Evolutionary conservation across 1,140 invertebrate genomes (phyloP).

Genomic region (Hormaphis cornu): DNA sequence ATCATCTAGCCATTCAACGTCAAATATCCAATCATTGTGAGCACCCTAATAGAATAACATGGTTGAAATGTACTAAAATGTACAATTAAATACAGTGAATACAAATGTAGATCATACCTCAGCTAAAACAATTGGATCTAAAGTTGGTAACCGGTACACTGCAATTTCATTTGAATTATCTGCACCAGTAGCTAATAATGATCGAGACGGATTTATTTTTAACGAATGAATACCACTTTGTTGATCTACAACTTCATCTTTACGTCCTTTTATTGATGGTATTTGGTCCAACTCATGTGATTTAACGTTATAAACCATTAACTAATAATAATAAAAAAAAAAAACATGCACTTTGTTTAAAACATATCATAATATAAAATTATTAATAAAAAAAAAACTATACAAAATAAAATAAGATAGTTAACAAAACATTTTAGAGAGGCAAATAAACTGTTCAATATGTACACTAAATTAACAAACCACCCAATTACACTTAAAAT

Average conservation of each 20-base stretch:
- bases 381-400: too few species aligned
- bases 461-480: too few species aligned
- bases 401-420: too few species aligned
- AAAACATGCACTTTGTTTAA: conserved; percentile 9
- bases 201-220: conserved; percentile 85
- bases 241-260: conserved; percentile 50
- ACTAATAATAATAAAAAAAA: conserved; percentile 44
- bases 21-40: conserved; percentile 91
- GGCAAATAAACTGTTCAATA: too few species aligned
- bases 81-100: background rate
- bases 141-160: conserved; percentile 81
- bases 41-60: conserved; percentile 43
- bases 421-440: too few species aligned
- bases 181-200: conserved; percentile 83
- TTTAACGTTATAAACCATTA: conserved; percentile 74
- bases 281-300: conserved; percentile 73
- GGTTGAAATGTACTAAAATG: background rate
- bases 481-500: too few species aligned
- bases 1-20: conserved; percentile 92
- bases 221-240: conserved; percentile 88
- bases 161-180: conserved; percentile 87
- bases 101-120: conserved; percentile 48
- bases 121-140: conserved; percentile 90
- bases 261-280: conserved; percentile 62
- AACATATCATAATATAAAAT: too few species aligned